Evolutionary conservation across 2,797 vertebrate species (phyloP).

Genomic region (Sebastes ruberrimus): DNA sequence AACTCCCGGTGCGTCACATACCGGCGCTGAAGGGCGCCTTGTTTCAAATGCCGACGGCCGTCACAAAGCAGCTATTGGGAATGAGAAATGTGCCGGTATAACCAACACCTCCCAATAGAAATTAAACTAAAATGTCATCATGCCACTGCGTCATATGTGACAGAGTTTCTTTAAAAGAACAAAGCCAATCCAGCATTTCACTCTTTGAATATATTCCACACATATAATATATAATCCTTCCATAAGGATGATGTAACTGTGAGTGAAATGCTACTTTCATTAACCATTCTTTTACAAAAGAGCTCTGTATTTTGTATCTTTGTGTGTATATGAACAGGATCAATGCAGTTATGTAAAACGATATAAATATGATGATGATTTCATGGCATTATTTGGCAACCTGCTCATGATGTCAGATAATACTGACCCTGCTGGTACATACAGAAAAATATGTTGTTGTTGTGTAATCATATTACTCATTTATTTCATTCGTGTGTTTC

Average conservation of each 20-base stretch:
- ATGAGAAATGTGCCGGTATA: neutral
- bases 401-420: neutral
- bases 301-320: neutral
- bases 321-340: neutral
- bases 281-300: neutral
- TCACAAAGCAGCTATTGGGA: fast-evolving
- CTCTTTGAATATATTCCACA: neutral
- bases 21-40: no score
- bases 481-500: neutral
- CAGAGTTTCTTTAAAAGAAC: neutral
- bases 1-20: no score
- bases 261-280: neutral
- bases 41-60: no score
- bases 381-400: neutral
- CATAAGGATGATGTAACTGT: neutral
- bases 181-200: neutral
- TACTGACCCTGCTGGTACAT: neutral
- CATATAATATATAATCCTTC: no score
- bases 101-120: neutral
- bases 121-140: neutral
- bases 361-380: neutral
- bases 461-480: neutral
- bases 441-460: neutral
- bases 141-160: neutral
- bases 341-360: conserved; percentile 18